phyloP scores from a whole-genome alignment of 2,113 vertebrate genomes.

The Pseudorhombus dupliciocellatus region DNA sequence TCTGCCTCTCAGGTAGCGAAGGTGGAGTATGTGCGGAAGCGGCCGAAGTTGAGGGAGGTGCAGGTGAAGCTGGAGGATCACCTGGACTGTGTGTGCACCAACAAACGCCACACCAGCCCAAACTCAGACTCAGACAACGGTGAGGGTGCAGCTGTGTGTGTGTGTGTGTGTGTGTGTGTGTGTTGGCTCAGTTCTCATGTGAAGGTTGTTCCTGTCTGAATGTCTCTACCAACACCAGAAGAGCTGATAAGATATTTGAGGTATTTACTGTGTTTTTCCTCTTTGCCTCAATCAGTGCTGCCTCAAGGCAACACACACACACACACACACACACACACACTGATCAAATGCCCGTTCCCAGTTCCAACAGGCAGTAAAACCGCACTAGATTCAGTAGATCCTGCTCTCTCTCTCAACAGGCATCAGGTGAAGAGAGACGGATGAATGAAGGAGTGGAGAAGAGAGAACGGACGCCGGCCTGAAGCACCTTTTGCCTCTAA shows the following conservation, averaged over 20 bases:
- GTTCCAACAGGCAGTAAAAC: slow-evolving; percentile 9
- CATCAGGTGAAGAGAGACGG: slow-evolving; percentile 64
- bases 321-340: neutral
- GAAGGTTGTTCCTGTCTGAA: slow-evolving; percentile 43
- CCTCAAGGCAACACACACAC: slow-evolving; percentile 21
- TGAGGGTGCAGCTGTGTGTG: slow-evolving; percentile 61
- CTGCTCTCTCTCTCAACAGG: slow-evolving; percentile 45
- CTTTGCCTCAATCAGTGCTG: slow-evolving; percentile 24
- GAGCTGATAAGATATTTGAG: slow-evolving; percentile 64
- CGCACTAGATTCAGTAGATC: too few relatives aligned
- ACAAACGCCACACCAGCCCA: slow-evolving; percentile 84
- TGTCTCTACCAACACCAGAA: slow-evolving; percentile 43
- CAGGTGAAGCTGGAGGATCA: slow-evolving; percentile 96
- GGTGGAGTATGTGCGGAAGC: slow-evolving; percentile 94
- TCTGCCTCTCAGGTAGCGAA: slow-evolving; percentile 88
- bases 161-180: slow-evolving; percentile 20
- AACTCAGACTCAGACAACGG: slow-evolving; percentile 90
- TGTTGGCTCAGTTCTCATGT: slow-evolving; percentile 17
- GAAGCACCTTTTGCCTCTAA: slow-evolving; percentile 5
- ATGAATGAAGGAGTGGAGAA: slow-evolving; percentile 17
- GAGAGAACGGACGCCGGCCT: slow-evolving; percentile 14
- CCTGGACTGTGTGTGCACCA: slow-evolving; percentile 90
- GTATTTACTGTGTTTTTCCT: slow-evolving; percentile 58
- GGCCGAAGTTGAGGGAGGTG: slow-evolving; percentile 94
- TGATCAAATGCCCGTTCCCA: neutral